phyloP scores from a whole-genome alignment of 2,113 vertebrate genomes.

The Coryphaenoides rupestris region DNA sequence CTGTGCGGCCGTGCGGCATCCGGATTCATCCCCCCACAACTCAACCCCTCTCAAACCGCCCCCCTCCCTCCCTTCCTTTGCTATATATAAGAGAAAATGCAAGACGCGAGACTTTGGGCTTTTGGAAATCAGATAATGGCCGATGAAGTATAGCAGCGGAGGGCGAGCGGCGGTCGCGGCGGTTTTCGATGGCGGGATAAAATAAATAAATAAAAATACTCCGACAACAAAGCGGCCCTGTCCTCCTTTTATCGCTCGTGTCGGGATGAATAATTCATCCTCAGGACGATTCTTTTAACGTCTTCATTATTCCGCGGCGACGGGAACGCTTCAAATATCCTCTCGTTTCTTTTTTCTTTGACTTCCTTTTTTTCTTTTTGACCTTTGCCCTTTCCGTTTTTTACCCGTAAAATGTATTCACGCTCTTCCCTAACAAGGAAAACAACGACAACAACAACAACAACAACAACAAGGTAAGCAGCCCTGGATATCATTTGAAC shows the following conservation, averaged over 20 bases:
- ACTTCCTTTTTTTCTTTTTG: too few species aligned
- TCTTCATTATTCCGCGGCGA: slow-evolving; percentile 31
- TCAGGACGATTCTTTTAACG: slow-evolving; percentile 1
- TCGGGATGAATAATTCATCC: slow-evolving; percentile 48
- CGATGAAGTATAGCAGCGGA: slow-evolving; percentile 14
- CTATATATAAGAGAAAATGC: slow-evolving; percentile 25
- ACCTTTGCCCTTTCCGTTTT: too few species aligned
- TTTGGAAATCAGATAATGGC: slow-evolving; percentile 36
- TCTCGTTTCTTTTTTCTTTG: neutral
- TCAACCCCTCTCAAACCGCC: too few species aligned
- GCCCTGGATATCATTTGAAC: too few species aligned
- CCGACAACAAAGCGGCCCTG: neutral
- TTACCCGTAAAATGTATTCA: too few species aligned
- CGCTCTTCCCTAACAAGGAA: too few species aligned
- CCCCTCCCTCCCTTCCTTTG: neutral
- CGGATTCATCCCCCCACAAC: too few species aligned
- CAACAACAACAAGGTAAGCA: too few species aligned
- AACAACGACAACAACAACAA: too few species aligned
- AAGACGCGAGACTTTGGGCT: slow-evolving; percentile 10
- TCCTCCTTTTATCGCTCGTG: slow-evolving; percentile 15
- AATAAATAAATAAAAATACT: slow-evolving; percentile 15
- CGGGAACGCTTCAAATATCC: slow-evolving; percentile 11
- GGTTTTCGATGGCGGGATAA: slow-evolving; percentile 32
- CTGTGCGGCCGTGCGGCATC: too few species aligned
- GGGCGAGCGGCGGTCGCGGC: slow-evolving; percentile 11